Base-by-base conservation (phyloP, 1,140 invertebrate genomes). In the Drosophila virilis region DNA sequence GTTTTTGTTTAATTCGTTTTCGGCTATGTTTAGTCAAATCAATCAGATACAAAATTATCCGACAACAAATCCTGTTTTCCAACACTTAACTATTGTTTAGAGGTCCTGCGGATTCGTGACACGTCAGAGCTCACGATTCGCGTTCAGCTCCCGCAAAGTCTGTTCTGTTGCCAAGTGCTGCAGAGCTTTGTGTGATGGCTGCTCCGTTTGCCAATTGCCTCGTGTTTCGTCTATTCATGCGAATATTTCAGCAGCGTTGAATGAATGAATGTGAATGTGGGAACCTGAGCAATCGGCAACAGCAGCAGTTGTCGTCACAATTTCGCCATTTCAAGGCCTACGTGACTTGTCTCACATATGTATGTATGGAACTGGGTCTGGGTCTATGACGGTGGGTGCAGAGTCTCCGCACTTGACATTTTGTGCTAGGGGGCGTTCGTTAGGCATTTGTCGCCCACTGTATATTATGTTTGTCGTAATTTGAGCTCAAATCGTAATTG, bases 281-380 rank as follows among this genome's bases (percentile, higher is more conserved):
- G 76, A 73, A 69, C 15, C 48, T 65, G 73, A 52, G 50, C 50
- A 66, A 69, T 38, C 55, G 17, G 37, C 59, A 32, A 28, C 55
- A 76, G 35, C 52, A 43, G 40, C 54, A 45, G 57, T 66, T 80
- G 78, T 55, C 86, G 83, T 73, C 70, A 68, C 64, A 86, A 88
- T 78, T 81, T 88, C 61, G 71, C 83, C 64, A 73, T 79, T 86
- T 86, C 83, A 86, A 86, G 83, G 83, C 83, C 83, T 86, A 86
- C 83, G 83, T 86, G 83, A 86, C 83, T 88, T 74, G 79, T 88
- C 83, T 86, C 83, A 86, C 82, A 80, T 83, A 86, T 46, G 45
- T 22, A 46, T 43, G 42, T 43, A 43, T 43, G 42, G 50, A 75
- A 71, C 67, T 73, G 73, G 65, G 73, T 60, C 59, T 69, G 74